Base-by-base conservation (phyloP, 2,113 vertebrate species). In the Crotalus helleri region DNA sequence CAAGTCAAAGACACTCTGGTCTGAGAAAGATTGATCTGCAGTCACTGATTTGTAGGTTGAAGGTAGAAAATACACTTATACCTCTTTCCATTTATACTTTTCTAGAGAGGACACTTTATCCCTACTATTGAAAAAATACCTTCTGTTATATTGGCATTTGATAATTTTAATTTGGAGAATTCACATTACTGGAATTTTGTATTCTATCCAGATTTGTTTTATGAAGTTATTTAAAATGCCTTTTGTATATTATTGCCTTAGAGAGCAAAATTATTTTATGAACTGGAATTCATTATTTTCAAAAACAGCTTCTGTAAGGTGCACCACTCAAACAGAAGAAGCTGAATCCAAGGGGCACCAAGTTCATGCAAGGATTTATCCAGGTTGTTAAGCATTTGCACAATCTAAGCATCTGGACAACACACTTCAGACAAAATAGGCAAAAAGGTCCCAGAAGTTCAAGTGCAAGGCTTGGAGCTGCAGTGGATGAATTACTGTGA, bases 1-100 rank as follows among this genome's bases (percentile, higher is more conserved):
- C 96, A 97, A 97, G 96, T 97, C 97, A 98, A 85, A 98, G 96
- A 97, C 98, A 97, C 93, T 94, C 96, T 94, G 93, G 94, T 96
- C 97, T 97, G 96, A 95, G 90, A 95, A 97, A 95, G 96, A 97
- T 96, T 97, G 96, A 95, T 97, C 97, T 97, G 93, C 92, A 95
- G 94, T 93, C 95, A 93, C 95, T 88, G 94, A 94, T 93, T 97
- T 87, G 64, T 89, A 95, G 95, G 93, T 96, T 96, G 94, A 95
- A 93, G 88, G 17, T 17, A 95, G 91, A 91, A 94, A 93, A 90
- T 95, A 94, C 64, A 94, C 95, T 93, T 95, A 96, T 90, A 92
- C 92, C 93, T 19, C 44, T 92, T 95, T 93, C 51, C 59, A 88
- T 90, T 69, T 90, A 93, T 91, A 69, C 90, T 94, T 91, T 92